Conservation (phyloP, 2,113 vertebrate genomes). For the Entosphenus tridentatus region DNA sequence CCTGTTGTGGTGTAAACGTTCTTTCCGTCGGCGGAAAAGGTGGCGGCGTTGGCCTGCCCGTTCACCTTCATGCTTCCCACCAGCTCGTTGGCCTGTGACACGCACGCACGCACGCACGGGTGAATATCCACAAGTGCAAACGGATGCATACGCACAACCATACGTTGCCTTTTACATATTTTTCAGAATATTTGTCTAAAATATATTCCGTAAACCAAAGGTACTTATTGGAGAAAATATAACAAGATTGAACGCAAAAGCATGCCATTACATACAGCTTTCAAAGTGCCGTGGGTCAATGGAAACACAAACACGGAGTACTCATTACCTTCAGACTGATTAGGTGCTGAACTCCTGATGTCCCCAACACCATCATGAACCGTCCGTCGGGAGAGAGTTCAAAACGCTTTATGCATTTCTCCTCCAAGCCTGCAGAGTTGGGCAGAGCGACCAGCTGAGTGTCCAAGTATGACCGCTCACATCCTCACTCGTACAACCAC, state of each 20-base stretch:
- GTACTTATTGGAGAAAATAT: too few relatives aligned
- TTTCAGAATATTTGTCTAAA: too few relatives aligned
- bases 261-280: too few relatives aligned
- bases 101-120: constrained; percentile 7
- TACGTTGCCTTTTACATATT: too few relatives aligned
- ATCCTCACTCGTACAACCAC: not conserved
- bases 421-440: constrained; percentile 39
- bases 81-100: constrained; percentile 55
- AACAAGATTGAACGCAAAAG: too few relatives aligned
- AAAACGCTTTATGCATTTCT: constrained; percentile 44
- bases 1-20: constrained; percentile 50
- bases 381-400: constrained; percentile 59
- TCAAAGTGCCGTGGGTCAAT: too few relatives aligned
- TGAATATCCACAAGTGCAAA: too few relatives aligned
- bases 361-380: constrained; percentile 49
- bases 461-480: too few relatives aligned
- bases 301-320: too few relatives aligned
- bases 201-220: too few relatives aligned
- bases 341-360: constrained; percentile 55
- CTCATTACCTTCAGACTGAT: constrained; percentile 50
- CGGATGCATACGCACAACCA: too few relatives aligned
- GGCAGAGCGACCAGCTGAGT: too few relatives aligned
- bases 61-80: constrained; percentile 63
- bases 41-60: constrained; percentile 28
- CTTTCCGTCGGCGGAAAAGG: constrained; percentile 44